These are phyloP conservation scores for Poecilus cupreus DNA, from an alignment of 2,888 invertebrate genomes.

Conservation along the genomic window DNA sequence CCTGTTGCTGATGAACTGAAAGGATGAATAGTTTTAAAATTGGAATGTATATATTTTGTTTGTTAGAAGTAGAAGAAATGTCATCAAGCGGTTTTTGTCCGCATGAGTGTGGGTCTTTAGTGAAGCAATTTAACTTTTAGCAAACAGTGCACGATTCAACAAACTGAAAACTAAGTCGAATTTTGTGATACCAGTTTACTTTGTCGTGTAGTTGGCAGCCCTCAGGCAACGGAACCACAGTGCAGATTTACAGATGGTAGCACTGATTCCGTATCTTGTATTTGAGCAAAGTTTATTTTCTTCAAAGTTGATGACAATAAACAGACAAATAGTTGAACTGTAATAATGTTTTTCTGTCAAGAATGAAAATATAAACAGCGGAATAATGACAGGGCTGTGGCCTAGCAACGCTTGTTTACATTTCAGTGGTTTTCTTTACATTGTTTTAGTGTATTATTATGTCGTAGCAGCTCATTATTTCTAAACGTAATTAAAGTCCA, in stretches of 20 bases:
- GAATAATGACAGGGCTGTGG: neutral
- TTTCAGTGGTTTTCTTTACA: slow-evolving; percentile 21
- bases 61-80: neutral
- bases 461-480: slow-evolving; percentile 22
- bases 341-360: neutral
- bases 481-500: slow-evolving; percentile 23
- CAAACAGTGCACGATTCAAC: neutral
- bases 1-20: too few species aligned
- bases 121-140: slow-evolving; percentile 22
- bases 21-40: too few species aligned
- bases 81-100: too few species aligned
- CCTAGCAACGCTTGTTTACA: slow-evolving; percentile 21
- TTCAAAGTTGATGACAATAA: neutral
- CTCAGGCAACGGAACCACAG: neutral
- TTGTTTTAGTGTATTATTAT: slow-evolving; percentile 23
- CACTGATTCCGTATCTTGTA: neutral
- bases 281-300: neutral
- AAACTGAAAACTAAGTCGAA: slow-evolving; percentile 1
- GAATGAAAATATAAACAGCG: neutral
- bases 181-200: slow-evolving; percentile 24
- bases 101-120: neutral
- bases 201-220: slow-evolving; percentile 9
- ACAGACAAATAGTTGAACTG: neutral
- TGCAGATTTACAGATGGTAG: neutral
- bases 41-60: neutral